Evolutionary conservation across 1,140 invertebrate genomes (phyloP).

Genomic region (Drosophila nigrodunni): DNA sequence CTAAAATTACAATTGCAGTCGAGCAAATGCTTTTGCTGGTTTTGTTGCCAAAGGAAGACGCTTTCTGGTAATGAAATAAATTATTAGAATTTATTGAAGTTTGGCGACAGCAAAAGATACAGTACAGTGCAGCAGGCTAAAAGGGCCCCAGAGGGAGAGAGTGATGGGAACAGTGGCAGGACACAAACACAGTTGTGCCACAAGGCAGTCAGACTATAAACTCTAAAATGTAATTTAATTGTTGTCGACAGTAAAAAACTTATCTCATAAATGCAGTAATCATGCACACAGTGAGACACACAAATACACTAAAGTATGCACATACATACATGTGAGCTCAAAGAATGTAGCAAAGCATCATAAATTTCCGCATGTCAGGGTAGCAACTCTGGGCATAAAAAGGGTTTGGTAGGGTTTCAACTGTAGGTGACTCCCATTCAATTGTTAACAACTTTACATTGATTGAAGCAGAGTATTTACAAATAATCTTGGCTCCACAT

Average conservation of each 20-base stretch:
- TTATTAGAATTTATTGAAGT: conserved; percentile 77
- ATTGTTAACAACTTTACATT: background rate
- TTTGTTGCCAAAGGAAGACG: conserved; percentile 17
- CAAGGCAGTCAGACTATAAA: conserved; percentile 53
- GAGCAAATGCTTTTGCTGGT: background rate
- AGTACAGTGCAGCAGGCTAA: conserved; percentile 12
- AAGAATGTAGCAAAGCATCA: background rate
- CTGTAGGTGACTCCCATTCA: background rate
- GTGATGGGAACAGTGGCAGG: background rate
- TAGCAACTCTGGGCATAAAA: background rate
- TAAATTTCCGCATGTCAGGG: conserved; percentile 6
- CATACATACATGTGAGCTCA: conserved; percentile 3
- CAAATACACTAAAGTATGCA: background rate
- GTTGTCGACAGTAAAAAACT: conserved; percentile 75
- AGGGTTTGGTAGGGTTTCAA: background rate
- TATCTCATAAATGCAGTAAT: conserved; percentile 77
- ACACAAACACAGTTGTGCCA: background rate
- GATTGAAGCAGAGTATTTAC: background rate
- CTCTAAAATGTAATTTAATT: conserved; percentile 79
- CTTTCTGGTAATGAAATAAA: conserved; percentile 64
- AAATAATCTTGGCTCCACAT: too few species aligned
- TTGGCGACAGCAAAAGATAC: conserved; percentile 54
- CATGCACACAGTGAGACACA: conserved; percentile 45
- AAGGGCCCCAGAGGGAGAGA: background rate
- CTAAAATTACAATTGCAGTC: conserved; percentile 43